Evolutionary conservation across 2,113 vertebrate species (phyloP), one percentile per base, ranked within the genome.

Genomic region (Ciconia maguari): DNA sequence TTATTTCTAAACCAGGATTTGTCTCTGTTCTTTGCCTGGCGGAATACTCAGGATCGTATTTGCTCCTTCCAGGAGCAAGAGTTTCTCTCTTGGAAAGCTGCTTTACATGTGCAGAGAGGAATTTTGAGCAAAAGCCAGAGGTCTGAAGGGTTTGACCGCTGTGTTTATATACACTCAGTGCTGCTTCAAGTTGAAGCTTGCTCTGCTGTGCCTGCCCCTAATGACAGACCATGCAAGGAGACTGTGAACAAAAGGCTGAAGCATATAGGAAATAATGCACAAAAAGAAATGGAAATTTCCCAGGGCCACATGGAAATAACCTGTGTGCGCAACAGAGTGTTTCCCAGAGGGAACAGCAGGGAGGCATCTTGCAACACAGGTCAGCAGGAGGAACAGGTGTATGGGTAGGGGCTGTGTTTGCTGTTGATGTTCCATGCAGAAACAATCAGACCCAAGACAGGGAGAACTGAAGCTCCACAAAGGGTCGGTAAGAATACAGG

Each of bases 61-160:
- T 83, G 21, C 16, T 83, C 58, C 88, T 90, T 96, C 78, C 72
- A 90, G 60, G 52, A 95, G 70, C 26, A 85, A 71, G 30, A 69
- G 36, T 52, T 96, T 94, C 44, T 82, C 61, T 78, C 92, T 57
- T 88, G 78, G 70, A 91, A 92, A 90, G 66, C 62, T 81, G 36
- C 36, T 96, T 83, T 90, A 86, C 71, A 83, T 77, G 25, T 66
- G 46, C 76, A 92, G 41, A 51, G 58, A 91, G 66, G 92, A 96
- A 96, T 96, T 95, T 3, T 89, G 91, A 92, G 60, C 51, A 78
- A 62, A 85, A 94, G 89, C 93, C 95, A 94, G 85, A 87, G 55
- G 55, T 72, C 22, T 38, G 44, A 95, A 57, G 52, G 48, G 22
- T 86, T 12, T 85, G 81, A 94, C 41, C 7, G 9, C 71, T 66